These are phyloP conservation scores for Benitochromis conjunctus DNA, from an alignment of 2,113 vertebrate species.

Conservation along the genomic window DNA sequence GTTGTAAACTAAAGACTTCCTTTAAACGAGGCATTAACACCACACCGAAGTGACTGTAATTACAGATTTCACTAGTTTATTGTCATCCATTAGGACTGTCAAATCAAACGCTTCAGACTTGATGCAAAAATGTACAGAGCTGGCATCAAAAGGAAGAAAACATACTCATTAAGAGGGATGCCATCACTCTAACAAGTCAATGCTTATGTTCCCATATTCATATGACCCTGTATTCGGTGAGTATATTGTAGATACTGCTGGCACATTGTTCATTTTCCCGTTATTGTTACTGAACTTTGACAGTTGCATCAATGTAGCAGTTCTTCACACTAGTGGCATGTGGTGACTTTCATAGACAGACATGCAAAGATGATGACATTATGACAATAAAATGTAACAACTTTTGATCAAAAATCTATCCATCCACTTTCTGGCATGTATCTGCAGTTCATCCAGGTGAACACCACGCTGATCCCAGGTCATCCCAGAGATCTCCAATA, in stretches of 20 bases:
- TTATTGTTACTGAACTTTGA: not conserved
- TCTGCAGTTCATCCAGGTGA: not conserved
- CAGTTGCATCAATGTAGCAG: not conserved
- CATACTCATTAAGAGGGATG: not conserved
- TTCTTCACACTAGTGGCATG: not conserved
- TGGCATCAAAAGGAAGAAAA: not conserved
- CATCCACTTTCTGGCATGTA: accelerated
- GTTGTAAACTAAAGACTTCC: not conserved
- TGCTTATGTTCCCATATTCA: not conserved
- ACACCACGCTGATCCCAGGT: accelerated
- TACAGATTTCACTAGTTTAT: not conserved
- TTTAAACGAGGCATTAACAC: not conserved
- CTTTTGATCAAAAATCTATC: not conserved
- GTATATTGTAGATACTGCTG: not conserved
- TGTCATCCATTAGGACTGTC: not conserved
- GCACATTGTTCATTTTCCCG: accelerated
- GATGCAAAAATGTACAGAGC: not conserved
- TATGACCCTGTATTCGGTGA: not conserved
- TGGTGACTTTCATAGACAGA: not conserved
- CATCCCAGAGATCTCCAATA: not conserved
- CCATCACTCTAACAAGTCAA: not conserved
- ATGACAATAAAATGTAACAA: not conserved
- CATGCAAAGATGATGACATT: not conserved
- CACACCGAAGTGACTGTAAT: accelerated
- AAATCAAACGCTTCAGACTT: not conserved